phyloP scores from a whole-genome alignment of 2,113 vertebrate genomes.

The Nycticorax nycticorax region DNA sequence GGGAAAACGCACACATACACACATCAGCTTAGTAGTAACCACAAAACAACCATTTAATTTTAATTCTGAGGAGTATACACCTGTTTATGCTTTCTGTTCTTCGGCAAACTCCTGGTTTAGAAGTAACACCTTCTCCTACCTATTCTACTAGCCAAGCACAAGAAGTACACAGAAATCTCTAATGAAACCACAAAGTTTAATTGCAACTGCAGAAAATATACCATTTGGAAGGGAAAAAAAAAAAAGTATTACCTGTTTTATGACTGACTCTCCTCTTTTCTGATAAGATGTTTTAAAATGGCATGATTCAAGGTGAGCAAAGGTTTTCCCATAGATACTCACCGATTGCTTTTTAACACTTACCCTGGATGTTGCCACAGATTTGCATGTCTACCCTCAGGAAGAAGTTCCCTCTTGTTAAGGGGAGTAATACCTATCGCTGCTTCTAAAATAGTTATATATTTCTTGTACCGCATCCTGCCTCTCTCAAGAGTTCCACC shows the following conservation, averaged over 20 bases:
- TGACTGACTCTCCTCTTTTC: neutral
- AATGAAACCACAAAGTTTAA: neutral
- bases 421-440: slow-evolving; percentile 90
- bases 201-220: neutral
- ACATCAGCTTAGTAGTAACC: neutral
- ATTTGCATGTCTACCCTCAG: slow-evolving; percentile 87
- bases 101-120: neutral
- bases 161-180: neutral
- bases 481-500: slow-evolving; percentile 16
- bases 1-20: neutral
- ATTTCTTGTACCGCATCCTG: slow-evolving; percentile 95
- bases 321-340: neutral
- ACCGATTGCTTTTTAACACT: slow-evolving; percentile 61
- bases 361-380: slow-evolving; percentile 90
- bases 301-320: neutral
- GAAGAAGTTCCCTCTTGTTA: slow-evolving; percentile 91
- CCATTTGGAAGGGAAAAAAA: neutral
- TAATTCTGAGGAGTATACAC: neutral
- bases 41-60: neutral
- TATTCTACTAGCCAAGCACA: neutral
- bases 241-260: neutral
- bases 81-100: neutral
- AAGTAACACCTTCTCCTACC: neutral
- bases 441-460: slow-evolving; percentile 91
- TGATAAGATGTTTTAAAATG: neutral